A percentile compares a stretch with the other conserved stretches of the same genome.
Evolutionary conservation across 2,797 vertebrate genomes (phyloP).

Genomic region (Apodemus agrarius): DNA sequence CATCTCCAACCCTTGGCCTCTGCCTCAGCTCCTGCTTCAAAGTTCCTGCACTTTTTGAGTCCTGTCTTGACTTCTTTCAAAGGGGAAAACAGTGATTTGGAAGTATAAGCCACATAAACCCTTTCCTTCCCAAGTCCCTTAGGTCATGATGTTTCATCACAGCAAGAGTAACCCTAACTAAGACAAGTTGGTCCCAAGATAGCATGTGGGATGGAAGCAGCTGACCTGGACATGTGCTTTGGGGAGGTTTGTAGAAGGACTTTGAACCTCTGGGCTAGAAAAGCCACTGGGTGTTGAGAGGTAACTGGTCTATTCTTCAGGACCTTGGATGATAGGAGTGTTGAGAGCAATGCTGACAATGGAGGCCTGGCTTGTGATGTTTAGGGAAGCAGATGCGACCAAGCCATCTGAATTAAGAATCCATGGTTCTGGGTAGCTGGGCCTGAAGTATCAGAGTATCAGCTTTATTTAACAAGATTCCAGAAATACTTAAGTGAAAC

Average conservation of each 20-base stretch:
- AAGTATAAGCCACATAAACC: no score
- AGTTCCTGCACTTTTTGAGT: no score
- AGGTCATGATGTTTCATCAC: neutral
- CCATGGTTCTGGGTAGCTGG: neutral
- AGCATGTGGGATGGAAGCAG: no score
- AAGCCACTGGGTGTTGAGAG: neutral
- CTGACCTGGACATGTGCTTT: neutral
- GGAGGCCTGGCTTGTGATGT: neutral
- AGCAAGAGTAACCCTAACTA: neutral
- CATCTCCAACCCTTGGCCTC: neutral
- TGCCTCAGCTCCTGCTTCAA: no score
- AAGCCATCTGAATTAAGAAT: neutral
- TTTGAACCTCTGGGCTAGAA: neutral
- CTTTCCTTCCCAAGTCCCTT: neutral
- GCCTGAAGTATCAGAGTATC: neutral
- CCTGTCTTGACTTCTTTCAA: no score
- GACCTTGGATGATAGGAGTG: neutral
- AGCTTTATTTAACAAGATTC: no score
- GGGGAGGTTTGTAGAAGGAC: neutral
- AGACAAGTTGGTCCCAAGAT: neutral
- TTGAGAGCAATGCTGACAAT: neutral
- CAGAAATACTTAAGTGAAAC: neutral
- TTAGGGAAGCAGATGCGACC: neutral
- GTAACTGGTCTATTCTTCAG: neutral
- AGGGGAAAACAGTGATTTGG: no score